Evolutionary conservation across 2,888 invertebrate genomes (phyloP).

Genomic region (Tuta absoluta): DNA sequence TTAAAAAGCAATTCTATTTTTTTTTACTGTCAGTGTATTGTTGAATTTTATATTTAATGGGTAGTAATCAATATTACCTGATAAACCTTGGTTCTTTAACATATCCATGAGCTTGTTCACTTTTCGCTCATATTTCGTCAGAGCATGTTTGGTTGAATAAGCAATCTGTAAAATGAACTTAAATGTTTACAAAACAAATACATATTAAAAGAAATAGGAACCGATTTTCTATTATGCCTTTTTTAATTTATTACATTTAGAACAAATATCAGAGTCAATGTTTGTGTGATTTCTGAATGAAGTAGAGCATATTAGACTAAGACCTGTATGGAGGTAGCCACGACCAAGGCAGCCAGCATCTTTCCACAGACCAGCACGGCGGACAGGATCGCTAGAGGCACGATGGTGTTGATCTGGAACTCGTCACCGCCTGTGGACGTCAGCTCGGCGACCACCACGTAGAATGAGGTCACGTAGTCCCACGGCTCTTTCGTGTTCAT

Average conservation of each 20-base stretch:
- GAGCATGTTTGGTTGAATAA: constrained; percentile 62
- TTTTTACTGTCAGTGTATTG: background rate
- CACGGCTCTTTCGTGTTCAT: constrained; percentile 49
- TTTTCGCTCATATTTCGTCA: constrained; percentile 61
- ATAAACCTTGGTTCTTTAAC: constrained; percentile 70
- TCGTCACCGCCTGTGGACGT: constrained; percentile 70
- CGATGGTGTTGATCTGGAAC: constrained; percentile 49
- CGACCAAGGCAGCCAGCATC: constrained; percentile 64
- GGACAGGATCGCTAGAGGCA: constrained; percentile 57
- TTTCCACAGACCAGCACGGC: constrained; percentile 64
- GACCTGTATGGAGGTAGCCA: constrained; percentile 63
- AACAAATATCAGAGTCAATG: too few species aligned
- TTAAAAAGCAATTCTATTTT: background rate
- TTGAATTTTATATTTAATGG: background rate
- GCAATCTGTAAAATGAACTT: constrained; percentile 41
- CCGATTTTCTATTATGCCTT: too few species aligned
- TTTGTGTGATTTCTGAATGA: too few species aligned
- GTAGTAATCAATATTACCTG: constrained; percentile 52
- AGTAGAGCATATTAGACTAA: background rate
- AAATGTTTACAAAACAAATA: background rate
- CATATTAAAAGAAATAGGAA: too few species aligned
- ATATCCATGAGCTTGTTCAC: constrained; percentile 64
- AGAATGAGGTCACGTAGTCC: constrained; percentile 69
- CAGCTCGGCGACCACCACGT: constrained; percentile 59
- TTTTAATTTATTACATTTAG: constrained; percentile 5